phyloP scores from a whole-genome alignment of 1,140 invertebrate genomes.

The Goniozus legneri region DNA sequence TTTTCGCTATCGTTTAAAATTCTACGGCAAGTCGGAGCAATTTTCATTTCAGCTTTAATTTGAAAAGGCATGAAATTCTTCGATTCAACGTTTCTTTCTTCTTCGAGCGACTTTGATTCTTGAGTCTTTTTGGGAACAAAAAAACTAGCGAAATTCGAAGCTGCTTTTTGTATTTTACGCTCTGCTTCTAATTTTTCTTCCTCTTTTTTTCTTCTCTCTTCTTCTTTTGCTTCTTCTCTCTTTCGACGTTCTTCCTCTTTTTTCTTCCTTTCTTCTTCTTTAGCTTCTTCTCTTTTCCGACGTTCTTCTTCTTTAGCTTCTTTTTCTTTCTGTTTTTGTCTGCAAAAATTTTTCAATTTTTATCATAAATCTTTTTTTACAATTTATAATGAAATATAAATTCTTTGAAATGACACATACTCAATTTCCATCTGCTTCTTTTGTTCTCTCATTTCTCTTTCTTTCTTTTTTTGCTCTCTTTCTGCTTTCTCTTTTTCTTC shows the following conservation, averaged over 20 bases:
- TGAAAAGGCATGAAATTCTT: slow-evolving; percentile 65
- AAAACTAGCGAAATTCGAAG: slow-evolving; percentile 74
- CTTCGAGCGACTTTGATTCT: slow-evolving; percentile 38
- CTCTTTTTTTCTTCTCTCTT: slow-evolving; percentile 58
- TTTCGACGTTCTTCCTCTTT: slow-evolving; percentile 64
- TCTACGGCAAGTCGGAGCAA: slow-evolving; percentile 67
- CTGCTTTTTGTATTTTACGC: slow-evolving; percentile 70
- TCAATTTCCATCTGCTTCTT: slow-evolving; percentile 52
- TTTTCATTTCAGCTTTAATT: slow-evolving; percentile 82
- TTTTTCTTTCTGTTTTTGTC: slow-evolving; percentile 49
- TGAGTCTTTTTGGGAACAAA: slow-evolving; percentile 68
- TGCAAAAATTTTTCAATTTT: slow-evolving; percentile 20
- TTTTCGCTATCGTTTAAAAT: slow-evolving; percentile 54
- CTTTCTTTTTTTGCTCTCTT: slow-evolving; percentile 48
- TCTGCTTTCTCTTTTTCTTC: slow-evolving; percentile 50
- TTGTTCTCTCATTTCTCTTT: slow-evolving; percentile 50
- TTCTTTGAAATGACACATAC: slow-evolving; percentile 21
- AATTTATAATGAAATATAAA: neutral
- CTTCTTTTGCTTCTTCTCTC: slow-evolving; percentile 61
- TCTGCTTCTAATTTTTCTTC: slow-evolving; percentile 62
- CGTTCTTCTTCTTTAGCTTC: slow-evolving; percentile 61
- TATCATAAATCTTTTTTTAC: neutral
- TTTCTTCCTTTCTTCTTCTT: slow-evolving; percentile 63
- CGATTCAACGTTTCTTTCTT: slow-evolving; percentile 26
- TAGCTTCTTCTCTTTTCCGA: slow-evolving; percentile 59